phyloP scores from a whole-genome alignment of 2,797 vertebrate species.

The Dendrocincla tyrannina region DNA sequence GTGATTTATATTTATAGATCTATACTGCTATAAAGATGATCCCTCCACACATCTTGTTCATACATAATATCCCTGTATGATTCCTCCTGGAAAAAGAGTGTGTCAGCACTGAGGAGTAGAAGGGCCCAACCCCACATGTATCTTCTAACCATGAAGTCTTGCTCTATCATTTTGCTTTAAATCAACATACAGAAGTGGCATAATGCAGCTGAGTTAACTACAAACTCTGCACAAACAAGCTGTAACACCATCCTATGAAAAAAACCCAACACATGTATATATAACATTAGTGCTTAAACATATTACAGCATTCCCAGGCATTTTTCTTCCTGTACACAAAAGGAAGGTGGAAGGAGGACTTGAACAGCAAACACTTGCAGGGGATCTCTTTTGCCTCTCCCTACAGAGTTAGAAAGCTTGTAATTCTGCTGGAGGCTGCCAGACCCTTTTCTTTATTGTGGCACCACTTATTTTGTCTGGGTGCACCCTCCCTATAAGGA shows the following conservation, averaged over 20 bases:
- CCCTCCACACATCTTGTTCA: not conserved
- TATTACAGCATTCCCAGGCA: not conserved
- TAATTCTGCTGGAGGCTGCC: not conserved
- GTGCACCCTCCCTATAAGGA: not conserved
- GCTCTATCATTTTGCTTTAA: not conserved
- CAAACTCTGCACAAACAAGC: not conserved
- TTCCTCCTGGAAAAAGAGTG: not conserved
- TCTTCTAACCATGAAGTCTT: not conserved
- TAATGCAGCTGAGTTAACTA: not conserved
- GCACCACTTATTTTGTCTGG: not conserved
- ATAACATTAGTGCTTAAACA: not conserved
- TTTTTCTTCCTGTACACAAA: not conserved
- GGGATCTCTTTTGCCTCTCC: not conserved
- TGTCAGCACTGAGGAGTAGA: not conserved
- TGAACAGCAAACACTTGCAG: not conserved
- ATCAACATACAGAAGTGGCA: not conserved
- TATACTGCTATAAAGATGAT: not conserved
- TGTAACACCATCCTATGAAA: not conserved
- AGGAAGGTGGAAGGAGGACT: not conserved
- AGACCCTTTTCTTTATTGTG: not conserved
- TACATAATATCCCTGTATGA: not conserved
- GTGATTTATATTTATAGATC: not conserved
- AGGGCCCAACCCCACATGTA: not conserved
- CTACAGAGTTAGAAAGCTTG: not conserved
- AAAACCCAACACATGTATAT: rapidly evolving